Evolutionary conservation across 1,140 invertebrate species (phyloP).

Genomic region (Atopsyche davidsoni): DNA sequence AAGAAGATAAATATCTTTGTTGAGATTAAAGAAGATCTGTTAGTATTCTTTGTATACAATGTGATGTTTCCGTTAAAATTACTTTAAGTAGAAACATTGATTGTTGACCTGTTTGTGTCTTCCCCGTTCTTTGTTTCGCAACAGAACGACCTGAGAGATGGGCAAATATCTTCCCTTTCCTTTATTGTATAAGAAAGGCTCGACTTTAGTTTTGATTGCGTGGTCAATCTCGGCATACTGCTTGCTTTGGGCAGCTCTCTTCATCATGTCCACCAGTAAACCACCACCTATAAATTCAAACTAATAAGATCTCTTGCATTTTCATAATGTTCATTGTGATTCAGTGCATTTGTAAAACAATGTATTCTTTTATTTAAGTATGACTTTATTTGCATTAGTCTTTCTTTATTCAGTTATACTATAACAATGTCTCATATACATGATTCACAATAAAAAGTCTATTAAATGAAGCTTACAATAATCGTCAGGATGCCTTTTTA

Average conservation of each 20-base stretch:
- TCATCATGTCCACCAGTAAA: slow-evolving; percentile 88
- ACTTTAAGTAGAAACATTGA: too few species aligned
- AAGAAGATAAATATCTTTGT: too few species aligned
- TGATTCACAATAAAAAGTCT: neutral
- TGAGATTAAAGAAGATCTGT: too few species aligned
- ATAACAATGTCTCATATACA: neutral
- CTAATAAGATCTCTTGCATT: too few species aligned
- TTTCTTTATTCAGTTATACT: neutral
- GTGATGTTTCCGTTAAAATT: too few species aligned
- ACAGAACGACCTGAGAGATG: slow-evolving; percentile 77
- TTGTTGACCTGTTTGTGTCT: slow-evolving; percentile 73
- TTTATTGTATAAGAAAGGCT: slow-evolving; percentile 89
- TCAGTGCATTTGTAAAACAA: too few species aligned
- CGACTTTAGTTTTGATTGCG: slow-evolving; percentile 83
- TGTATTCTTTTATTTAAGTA: neutral
- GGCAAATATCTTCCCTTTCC: slow-evolving; percentile 85
- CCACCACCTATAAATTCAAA: slow-evolving; percentile 74
- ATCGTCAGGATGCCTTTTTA: neutral
- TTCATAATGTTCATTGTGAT: too few species aligned
- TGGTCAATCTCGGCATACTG: slow-evolving; percentile 85
- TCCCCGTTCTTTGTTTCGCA: slow-evolving; percentile 79
- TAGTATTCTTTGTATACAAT: too few species aligned
- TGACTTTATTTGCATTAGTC: neutral
- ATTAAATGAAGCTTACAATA: neutral
- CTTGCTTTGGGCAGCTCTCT: slow-evolving; percentile 80